Base-by-base conservation (phyloP, 2,888 invertebrate species). In the Chorisops tibialis region DNA sequence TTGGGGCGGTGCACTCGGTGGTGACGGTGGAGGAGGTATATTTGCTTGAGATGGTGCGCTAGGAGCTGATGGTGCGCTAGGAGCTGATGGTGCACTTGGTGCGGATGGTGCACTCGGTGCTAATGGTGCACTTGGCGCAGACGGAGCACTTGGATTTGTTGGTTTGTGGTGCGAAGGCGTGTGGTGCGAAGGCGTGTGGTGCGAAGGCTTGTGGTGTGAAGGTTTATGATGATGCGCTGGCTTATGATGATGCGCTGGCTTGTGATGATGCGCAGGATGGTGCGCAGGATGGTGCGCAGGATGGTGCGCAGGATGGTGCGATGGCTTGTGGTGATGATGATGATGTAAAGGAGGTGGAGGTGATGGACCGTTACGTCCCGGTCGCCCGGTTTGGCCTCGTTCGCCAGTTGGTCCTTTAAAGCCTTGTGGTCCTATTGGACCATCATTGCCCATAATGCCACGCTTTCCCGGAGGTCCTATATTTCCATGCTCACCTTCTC, bases 111-210 rank as follows among this genome's bases (percentile, higher is more conserved):
- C 38, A 18, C n/a, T 21, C 35, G 43, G 43, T 4, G 43, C 35
- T 12, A 30, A 4, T 16, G 56, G 56, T 30, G 56, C 56, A 14
- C n/a, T 16, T 24, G 24, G 24, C 6, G 30, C 30, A 30, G 30
- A 5, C 18, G 49, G 51, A 18, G 56, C 35, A 9, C 30, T 30
- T 30, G 56, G 56, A 1, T 12, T 22, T 11, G 47, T 21, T 21
- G 47, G 7, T 12, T 21, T 48, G 12, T 48, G 19, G 14, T 48
- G 48, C n/a, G 54, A 41, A 37, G 51, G 51, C 5, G 9, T 38
- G 11, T 38, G 51, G 19, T 51, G 51, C 37, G 37, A 38, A 2
- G 51, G 51, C 19, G 38, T 37, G 14, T 51, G 51, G 4, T 50
- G 49, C 9, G 30, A 50, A 22, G 48, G 48, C 18, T 18, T 30